Base-by-base conservation (phyloP, 2,888 invertebrate genomes). In the Mesoligia furuncula region DNA sequence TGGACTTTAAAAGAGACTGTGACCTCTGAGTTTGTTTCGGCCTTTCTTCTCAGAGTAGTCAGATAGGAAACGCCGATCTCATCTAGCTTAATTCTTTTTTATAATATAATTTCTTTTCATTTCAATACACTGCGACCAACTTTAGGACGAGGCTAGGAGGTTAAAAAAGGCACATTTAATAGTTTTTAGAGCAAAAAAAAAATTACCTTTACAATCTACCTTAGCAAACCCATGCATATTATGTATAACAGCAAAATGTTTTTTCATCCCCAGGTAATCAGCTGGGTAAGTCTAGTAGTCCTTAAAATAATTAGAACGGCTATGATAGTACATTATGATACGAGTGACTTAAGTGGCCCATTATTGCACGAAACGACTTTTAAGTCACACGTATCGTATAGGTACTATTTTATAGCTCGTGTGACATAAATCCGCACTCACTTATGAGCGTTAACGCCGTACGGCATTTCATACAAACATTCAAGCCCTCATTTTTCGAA, bases 261-360 rank as follows among this genome's bases (percentile, higher is more conserved):
- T 73, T 80, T 59, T 61, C 68, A 61, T 72, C 73, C 77, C 70
- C 80, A 84, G 87, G 79, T 89, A 79, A 78, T 84, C 79, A 90
- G 90, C 75, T 83, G 83, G 83, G 80, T 85, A 75, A 78, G 82
- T 85, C 13, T 31, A 27, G 64, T 79, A 83, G 73, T 76, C 27
- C 11, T 45, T 72, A 4, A 66, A 67, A 73, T 75, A 59, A n/a
- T 27, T 61, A 67, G n/a, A 81, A 15, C 27, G 48, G 59, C 20
- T 62, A 24, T 54, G 1, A 24, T 54, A 54, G 4, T 54, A 54
- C 54, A 54, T 11, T 24, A 54, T 4, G 54, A 54, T 24, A 24
- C 54, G 24, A 24, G 54, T 24, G 24, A 24, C 24, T 24, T 4
- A 24, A 9, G 6, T 13, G 13, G 42, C 13, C 42, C 42, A 24